phyloP scores from a whole-genome alignment of 2,797 vertebrate species.

The Schizopygopsis malacanthus region DNA sequence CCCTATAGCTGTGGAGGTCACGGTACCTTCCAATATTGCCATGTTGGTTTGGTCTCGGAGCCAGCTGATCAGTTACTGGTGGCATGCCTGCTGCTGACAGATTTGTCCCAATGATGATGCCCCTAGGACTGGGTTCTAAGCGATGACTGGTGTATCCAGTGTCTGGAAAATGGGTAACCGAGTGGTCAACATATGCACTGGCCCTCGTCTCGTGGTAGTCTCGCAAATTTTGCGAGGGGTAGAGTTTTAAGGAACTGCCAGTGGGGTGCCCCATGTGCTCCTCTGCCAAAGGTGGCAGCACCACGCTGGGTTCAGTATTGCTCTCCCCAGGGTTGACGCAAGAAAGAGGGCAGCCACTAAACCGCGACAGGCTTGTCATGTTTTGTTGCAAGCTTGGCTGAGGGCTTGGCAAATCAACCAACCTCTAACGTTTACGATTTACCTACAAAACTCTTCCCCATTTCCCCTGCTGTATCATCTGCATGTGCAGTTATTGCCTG shows the following conservation, averaged over 20 bases:
- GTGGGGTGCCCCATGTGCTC: constrained; percentile 74
- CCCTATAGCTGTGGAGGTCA: constrained; percentile 77
- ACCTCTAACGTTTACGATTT: constrained; percentile 69
- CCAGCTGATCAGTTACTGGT: constrained; percentile 80
- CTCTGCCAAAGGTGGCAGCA: constrained; percentile 74
- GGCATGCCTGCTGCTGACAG: constrained; percentile 80
- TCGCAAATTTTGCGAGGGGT: constrained; percentile 77
- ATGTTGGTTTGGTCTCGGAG: constrained; percentile 75
- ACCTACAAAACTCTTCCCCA: constrained; percentile 72
- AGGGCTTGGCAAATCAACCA: constrained; percentile 72
- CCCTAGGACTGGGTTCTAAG: constrained; percentile 79
- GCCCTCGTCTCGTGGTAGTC: constrained; percentile 83
- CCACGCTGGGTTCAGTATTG: constrained; percentile 76
- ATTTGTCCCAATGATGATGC: constrained; percentile 81
- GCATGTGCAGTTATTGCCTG: constrained; percentile 80
- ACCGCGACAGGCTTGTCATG: constrained; percentile 76
- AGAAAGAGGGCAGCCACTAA: constrained; percentile 79
- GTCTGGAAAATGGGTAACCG: constrained; percentile 79
- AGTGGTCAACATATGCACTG: constrained; percentile 83
- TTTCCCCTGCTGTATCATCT: constrained; percentile 78
- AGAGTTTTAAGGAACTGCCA: constrained; percentile 78
- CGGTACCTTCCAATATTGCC: constrained; percentile 78
- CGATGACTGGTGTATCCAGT: constrained; percentile 80
- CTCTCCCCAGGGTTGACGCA: constrained; percentile 75
- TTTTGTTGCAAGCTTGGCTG: constrained; percentile 72